Conservation (phyloP, 2,797 vertebrate species). For the Gastrophryne carolinensis region DNA sequence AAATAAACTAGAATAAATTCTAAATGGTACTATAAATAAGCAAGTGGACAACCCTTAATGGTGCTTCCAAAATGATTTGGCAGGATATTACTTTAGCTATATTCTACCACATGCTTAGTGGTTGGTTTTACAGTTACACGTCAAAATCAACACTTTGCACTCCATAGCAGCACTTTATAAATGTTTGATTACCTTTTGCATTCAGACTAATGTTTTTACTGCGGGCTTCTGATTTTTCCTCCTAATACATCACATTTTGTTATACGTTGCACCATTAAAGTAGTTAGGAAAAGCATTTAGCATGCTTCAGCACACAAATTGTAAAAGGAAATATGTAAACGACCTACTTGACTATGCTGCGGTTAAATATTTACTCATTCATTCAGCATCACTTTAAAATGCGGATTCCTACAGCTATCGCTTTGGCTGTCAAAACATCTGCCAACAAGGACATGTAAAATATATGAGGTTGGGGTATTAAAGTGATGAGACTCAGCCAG, state of each 20-base stretch:
- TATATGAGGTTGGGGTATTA: slow-evolving; percentile 9
- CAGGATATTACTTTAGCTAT: no score
- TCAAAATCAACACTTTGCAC: no score
- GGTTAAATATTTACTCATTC: slow-evolving; percentile 11
- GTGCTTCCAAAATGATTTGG: no score
- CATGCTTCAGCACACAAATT: neutral
- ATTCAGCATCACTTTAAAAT: slow-evolving; percentile 10
- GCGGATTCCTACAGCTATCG: neutral
- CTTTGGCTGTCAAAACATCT: slow-evolving; percentile 44
- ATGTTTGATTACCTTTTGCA: no score
- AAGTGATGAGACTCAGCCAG: neutral
- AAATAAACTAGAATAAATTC: no score
- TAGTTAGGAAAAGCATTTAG: neutral
- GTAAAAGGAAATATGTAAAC: neutral
- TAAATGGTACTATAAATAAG: no score
- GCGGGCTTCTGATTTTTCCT: neutral
- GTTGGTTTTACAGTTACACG: no score
- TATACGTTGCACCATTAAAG: no score
- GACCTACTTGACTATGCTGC: neutral
- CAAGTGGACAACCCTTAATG: no score
- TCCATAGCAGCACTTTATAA: no score
- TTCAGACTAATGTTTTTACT: neutral
- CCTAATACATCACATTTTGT: neutral
- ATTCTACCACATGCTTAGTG: no score
- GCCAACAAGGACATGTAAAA: slow-evolving; percentile 24